Conservation (phyloP, 2,113 vertebrate genomes). For the Coptodon rendalli region DNA sequence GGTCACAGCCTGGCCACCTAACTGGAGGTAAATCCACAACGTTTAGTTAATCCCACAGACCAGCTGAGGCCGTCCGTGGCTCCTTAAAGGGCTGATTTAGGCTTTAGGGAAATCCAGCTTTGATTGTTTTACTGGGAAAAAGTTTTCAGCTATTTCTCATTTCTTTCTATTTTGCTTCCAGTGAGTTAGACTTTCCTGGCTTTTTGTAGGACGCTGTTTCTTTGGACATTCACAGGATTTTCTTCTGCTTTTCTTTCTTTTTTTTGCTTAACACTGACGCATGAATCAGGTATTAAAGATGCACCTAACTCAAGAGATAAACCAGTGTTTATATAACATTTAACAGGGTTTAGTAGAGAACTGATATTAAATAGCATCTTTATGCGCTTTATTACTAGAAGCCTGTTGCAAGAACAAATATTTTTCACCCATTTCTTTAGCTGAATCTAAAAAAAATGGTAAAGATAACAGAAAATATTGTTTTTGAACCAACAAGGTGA, state of each 20-base stretch:
- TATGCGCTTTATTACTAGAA: not conserved
- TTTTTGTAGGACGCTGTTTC: not conserved
- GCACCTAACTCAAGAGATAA: not conserved
- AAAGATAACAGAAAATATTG: not conserved
- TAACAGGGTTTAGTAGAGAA: not conserved
- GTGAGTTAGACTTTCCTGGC: not conserved
- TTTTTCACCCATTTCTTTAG: not conserved
- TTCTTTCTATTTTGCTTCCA: not conserved
- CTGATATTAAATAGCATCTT: not conserved
- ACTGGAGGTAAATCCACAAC: slow-evolving; percentile 25
- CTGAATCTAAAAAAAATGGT: not conserved
- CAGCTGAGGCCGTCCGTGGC: not conserved
- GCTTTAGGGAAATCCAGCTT: not conserved
- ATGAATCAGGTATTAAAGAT: not conserved
- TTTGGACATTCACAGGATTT: not conserved
- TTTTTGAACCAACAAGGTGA: not conserved
- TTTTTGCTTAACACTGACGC: not conserved
- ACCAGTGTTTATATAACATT: not conserved
- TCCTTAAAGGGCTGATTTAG: not conserved
- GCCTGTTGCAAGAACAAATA: not conserved
- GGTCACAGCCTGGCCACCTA: not conserved
- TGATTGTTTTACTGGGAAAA: not conserved
- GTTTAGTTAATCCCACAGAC: slow-evolving; percentile 22
- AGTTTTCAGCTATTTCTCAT: not conserved
- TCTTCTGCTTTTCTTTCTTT: not conserved